A percentile compares a stretch with the other conserved stretches of the same genome.
phyloP scores from a whole-genome alignment of 2,797 vertebrate species.

The Lithobates sylvaticus region DNA sequence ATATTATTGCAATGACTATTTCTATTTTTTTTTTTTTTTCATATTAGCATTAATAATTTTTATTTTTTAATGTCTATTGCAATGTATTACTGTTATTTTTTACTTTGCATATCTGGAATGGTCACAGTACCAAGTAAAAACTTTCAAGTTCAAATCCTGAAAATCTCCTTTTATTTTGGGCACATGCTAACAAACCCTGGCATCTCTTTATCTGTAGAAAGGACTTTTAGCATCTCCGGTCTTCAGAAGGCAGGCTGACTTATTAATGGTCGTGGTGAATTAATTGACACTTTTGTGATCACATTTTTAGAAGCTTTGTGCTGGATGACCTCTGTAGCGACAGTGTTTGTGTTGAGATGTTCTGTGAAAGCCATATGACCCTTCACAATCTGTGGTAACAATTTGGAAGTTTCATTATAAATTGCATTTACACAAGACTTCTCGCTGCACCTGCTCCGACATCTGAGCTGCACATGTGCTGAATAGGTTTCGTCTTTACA shows the following conservation, averaged over 20 bases:
- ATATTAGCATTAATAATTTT: too few relatives aligned
- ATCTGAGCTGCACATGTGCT: conserved; percentile 31
- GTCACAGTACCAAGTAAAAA: too few relatives aligned
- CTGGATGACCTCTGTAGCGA: neutral
- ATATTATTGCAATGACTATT: too few relatives aligned
- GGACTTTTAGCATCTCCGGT: neutral
- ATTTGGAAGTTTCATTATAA: conserved; percentile 8
- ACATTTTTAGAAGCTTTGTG: conserved; percentile 4
- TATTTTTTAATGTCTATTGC: too few relatives aligned
- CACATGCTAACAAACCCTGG: too few relatives aligned
- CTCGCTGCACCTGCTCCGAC: conserved; percentile 33
- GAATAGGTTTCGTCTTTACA: conserved; percentile 23
- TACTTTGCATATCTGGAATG: too few relatives aligned
- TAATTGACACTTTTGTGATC: neutral
- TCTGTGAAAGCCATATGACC: conserved; percentile 6
- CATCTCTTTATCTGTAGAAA: neutral
- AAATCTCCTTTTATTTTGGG: neutral
- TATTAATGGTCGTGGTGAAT: neutral
- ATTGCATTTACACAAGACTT: conserved; percentile 2
- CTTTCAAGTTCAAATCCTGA: too few relatives aligned
- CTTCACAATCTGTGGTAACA: conserved; percentile 6
- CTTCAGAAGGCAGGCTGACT: neutral
- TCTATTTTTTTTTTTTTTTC: too few relatives aligned
- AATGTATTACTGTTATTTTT: too few relatives aligned
- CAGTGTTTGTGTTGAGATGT: neutral